Evolutionary conservation across 1,140 invertebrate genomes (phyloP).

Genomic region (Cecropterus lyciades): DNA sequence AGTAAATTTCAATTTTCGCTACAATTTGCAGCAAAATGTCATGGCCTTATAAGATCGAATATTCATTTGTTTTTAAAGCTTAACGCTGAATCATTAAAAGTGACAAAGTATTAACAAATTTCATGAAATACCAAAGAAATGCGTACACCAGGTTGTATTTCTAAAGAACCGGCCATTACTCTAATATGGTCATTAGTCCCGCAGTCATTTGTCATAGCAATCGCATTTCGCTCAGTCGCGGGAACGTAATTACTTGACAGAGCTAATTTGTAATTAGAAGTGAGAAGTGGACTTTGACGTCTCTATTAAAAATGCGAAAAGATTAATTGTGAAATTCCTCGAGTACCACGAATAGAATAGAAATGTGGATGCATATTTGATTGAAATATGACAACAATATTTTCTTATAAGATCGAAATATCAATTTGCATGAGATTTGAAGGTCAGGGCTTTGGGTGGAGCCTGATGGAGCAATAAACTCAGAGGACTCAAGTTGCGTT

Average conservation of each 20-base stretch:
- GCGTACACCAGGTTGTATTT: neutral
- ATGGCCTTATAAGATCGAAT: no score
- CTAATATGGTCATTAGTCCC: neutral
- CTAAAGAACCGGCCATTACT: neutral
- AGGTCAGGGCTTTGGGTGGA: no score
- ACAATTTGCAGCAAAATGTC: no score
- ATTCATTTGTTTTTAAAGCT: no score
- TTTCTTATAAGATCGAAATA: no score
- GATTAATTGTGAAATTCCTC: constrained; percentile 27
- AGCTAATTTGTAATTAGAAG: constrained; percentile 47
- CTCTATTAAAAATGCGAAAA: constrained; percentile 45
- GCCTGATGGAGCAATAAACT: no score
- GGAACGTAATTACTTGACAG: constrained; percentile 4
- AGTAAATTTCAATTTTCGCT: no score
- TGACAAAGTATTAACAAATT: no score
- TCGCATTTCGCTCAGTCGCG: neutral
- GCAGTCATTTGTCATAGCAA: neutral
- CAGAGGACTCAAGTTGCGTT: no score
- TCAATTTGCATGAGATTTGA: no score
- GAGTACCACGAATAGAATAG: neutral
- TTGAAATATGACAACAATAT: no score
- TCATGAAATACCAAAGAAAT: neutral
- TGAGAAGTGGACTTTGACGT: constrained; percentile 44
- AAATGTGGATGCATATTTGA: neutral
- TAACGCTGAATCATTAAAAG: no score